These are phyloP conservation scores for Buteo buteo DNA, from an alignment of 2,113 vertebrate genomes.

Conservation along the genomic window DNA sequence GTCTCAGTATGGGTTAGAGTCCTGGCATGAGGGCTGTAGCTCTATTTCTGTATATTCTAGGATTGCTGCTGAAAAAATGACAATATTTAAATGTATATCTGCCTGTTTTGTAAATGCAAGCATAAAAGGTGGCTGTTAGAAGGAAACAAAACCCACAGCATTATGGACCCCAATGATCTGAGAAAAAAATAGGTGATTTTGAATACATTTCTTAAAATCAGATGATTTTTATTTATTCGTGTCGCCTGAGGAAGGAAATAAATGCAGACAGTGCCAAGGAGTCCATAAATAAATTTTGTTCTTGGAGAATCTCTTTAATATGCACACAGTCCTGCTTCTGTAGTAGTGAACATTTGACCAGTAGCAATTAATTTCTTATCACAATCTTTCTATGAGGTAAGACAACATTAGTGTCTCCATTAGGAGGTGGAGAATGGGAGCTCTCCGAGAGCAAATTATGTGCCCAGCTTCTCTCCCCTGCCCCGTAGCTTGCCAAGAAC, in stretches of 20 bases:
- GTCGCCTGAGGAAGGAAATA: neutral
- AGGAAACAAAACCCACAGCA: neutral
- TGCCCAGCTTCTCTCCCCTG: neutral
- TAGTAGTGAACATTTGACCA: constrained; percentile 49
- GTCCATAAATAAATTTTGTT: constrained; percentile 20
- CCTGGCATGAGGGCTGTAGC: neutral
- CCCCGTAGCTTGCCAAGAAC: neutral
- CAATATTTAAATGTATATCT: neutral
- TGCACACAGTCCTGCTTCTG: neutral
- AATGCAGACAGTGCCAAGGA: neutral
- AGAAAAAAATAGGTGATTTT: neutral
- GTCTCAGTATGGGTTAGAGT: neutral
- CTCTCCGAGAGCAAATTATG: neutral
- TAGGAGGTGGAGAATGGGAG: constrained; percentile 8
- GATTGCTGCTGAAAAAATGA: neutral
- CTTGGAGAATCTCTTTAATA: constrained; percentile 28
- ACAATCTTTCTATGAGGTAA: constrained; percentile 55
- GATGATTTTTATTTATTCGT: neutral
- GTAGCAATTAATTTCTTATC: constrained; percentile 62
- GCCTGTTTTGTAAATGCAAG: neutral
- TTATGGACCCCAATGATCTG: neutral
- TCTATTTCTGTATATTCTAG: neutral
- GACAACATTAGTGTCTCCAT: constrained; percentile 44
- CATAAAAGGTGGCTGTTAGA: neutral
- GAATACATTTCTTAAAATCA: neutral